Evolutionary conservation across 2,888 invertebrate genomes (phyloP).

Genomic region (Phengaris arion): DNA sequence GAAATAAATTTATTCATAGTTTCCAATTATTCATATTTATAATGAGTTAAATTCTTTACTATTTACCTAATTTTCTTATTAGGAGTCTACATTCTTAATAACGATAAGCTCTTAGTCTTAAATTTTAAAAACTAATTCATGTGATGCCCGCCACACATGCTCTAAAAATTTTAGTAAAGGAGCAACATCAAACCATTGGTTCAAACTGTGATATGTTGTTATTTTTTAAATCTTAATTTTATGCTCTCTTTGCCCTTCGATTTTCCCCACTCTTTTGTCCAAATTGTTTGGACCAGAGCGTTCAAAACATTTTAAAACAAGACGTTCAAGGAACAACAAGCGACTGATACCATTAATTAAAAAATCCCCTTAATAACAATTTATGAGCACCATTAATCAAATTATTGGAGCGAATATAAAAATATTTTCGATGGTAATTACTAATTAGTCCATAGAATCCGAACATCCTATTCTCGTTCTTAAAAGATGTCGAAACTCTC

Average conservation of each 20-base stretch:
- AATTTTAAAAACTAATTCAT: too few species aligned
- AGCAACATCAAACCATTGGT: too few species aligned
- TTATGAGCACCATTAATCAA: background rate
- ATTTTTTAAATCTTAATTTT: background rate
- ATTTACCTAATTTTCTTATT: background rate
- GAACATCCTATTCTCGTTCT: slow-evolving; percentile 2
- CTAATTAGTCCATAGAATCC: background rate
- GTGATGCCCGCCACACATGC: too few species aligned
- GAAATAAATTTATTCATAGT: background rate
- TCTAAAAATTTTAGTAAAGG: too few species aligned
- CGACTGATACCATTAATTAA: background rate
- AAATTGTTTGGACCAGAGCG: too few species aligned
- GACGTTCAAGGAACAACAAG: background rate
- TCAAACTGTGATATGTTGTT: background rate
- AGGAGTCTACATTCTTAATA: background rate
- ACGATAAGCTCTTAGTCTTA: too few species aligned
- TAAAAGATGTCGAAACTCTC: background rate
- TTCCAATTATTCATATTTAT: background rate
- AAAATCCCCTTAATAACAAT: background rate
- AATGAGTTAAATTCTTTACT: background rate
- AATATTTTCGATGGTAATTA: background rate
- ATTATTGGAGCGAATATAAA: background rate
- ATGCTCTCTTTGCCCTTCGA: background rate
- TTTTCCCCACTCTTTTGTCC: background rate
- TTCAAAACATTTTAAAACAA: too few species aligned